Evolutionary conservation across 2,888 invertebrate genomes (phyloP).

Genomic region (Sphaerophoria rueppellii): DNA sequence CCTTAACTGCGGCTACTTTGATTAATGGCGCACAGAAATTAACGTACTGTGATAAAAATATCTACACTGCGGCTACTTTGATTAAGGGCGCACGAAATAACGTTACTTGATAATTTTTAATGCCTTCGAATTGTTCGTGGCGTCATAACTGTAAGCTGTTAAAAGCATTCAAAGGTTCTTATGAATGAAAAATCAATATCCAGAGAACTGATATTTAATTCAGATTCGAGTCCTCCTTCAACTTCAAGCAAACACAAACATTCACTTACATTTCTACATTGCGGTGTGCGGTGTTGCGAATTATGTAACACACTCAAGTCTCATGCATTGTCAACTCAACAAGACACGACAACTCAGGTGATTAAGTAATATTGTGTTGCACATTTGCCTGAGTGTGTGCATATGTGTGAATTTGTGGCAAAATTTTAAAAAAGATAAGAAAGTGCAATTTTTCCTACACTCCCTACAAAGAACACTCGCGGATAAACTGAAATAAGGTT

Average conservation of each 20-base stretch:
- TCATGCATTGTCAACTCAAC: neutral
- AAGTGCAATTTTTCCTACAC: slow-evolving; percentile 32
- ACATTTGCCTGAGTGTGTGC: slow-evolving; percentile 27
- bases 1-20: no score
- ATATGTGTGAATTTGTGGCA: slow-evolving; percentile 34
- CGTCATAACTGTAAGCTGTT: no score
- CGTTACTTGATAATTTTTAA: no score
- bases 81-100: no score
- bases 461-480: neutral
- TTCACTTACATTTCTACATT: slow-evolving; percentile 25
- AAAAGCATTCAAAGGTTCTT: no score
- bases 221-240: neutral
- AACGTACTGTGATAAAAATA: no score
- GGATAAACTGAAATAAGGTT: slow-evolving; percentile 55
- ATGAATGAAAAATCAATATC: no score
- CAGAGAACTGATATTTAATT: no score
- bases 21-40: no score
- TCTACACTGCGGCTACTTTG: no score
- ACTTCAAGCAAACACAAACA: neutral
- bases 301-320: slow-evolving; percentile 44
- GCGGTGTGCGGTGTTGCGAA: neutral
- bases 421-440: slow-evolving; percentile 49
- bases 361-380: slow-evolving; percentile 42
- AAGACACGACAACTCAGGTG: slow-evolving; percentile 20
- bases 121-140: no score